phyloP scores from a whole-genome alignment of 2,888 invertebrate species.

The Chydorus sphaericus region DNA sequence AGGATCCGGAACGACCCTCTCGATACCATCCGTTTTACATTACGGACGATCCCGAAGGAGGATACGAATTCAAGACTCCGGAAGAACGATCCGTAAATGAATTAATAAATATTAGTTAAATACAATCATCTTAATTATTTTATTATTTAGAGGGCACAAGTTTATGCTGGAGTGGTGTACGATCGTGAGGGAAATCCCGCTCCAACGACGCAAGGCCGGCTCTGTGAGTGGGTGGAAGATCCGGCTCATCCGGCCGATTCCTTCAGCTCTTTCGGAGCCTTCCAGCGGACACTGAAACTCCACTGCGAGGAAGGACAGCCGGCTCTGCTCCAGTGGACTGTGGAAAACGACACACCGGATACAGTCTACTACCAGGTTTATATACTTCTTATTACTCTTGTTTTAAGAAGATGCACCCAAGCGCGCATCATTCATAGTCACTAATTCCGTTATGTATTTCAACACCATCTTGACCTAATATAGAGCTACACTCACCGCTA shows the following conservation, averaged over 20 bases:
- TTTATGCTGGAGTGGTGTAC: slow-evolving; percentile 65
- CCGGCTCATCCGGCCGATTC: slow-evolving; percentile 46
- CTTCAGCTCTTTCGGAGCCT: slow-evolving; percentile 74
- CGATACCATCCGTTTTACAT: slow-evolving; percentile 80
- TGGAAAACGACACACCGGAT: slow-evolving; percentile 70
- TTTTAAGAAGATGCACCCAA: background rate
- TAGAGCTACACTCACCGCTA: slow-evolving; percentile 87
- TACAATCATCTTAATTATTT: background rate
- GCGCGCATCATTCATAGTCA: too few species aligned
- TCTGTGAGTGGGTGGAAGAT: slow-evolving; percentile 78
- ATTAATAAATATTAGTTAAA: background rate
- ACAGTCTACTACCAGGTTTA: slow-evolving; percentile 79
- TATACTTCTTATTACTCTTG: background rate
- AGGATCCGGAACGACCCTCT: slow-evolving; percentile 59
- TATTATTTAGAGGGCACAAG: slow-evolving; percentile 47
- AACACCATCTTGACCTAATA: slow-evolving; percentile 24
- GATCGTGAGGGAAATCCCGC: slow-evolving; percentile 48
- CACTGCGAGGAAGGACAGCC: slow-evolving; percentile 72
- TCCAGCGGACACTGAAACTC: slow-evolving; percentile 66
- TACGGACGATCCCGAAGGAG: slow-evolving; percentile 81
- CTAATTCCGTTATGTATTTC: slow-evolving; percentile 2
- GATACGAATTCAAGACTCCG: slow-evolving; percentile 65
- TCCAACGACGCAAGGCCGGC: slow-evolving; percentile 65
- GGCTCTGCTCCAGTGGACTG: slow-evolving; percentile 64
- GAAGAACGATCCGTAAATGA: slow-evolving; percentile 56